A percentile compares a stretch with the other conserved stretches of the same genome.
Evolutionary conservation across 2,113 vertebrate genomes (phyloP).

Genomic region (Madoqua kirkii): DNA sequence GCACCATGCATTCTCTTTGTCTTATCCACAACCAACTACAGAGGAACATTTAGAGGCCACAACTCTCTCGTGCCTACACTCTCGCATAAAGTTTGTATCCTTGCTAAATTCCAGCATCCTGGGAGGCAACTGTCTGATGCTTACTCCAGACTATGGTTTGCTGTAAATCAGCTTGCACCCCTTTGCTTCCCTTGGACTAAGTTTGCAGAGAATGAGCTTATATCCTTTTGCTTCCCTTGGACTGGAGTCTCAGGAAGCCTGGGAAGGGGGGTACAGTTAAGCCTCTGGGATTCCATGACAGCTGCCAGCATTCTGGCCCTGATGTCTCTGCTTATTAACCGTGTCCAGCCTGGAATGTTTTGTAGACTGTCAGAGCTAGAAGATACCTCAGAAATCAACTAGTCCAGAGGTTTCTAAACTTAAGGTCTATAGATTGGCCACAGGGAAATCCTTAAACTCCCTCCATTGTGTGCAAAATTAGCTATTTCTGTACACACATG

Average conservation of each 20-base stretch:
- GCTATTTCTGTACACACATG: background rate
- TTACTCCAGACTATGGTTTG: slow-evolving; percentile 44
- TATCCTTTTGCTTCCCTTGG: slow-evolving; percentile 72
- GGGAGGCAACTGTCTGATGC: slow-evolving; percentile 37
- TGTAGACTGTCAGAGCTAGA: slow-evolving; percentile 40
- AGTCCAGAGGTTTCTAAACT: slow-evolving; percentile 24
- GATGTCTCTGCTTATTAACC: slow-evolving; percentile 65
- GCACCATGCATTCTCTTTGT: slow-evolving; percentile 7
- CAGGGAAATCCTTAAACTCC: background rate
- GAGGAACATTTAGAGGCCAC: background rate
- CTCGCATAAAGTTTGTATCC: slow-evolving; percentile 27
- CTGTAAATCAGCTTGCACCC: slow-evolving; percentile 62
- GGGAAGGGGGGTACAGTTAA: slow-evolving; percentile 71
- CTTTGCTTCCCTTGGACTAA: slow-evolving; percentile 62
- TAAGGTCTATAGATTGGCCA: background rate
- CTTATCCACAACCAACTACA: background rate
- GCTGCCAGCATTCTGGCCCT: slow-evolving; percentile 67
- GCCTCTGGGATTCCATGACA: slow-evolving; percentile 70
- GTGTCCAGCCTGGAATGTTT: slow-evolving; percentile 70
- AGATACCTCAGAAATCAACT: slow-evolving; percentile 31
- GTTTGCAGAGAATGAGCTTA: slow-evolving; percentile 65
- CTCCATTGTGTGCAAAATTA: slow-evolving; percentile 9
- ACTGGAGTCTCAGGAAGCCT: slow-evolving; percentile 66
- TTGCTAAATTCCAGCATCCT: slow-evolving; percentile 54
- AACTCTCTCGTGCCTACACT: background rate